Evolutionary conservation across 1,140 invertebrate species (phyloP).

Genomic region (Brachionus calyciflorus): DNA sequence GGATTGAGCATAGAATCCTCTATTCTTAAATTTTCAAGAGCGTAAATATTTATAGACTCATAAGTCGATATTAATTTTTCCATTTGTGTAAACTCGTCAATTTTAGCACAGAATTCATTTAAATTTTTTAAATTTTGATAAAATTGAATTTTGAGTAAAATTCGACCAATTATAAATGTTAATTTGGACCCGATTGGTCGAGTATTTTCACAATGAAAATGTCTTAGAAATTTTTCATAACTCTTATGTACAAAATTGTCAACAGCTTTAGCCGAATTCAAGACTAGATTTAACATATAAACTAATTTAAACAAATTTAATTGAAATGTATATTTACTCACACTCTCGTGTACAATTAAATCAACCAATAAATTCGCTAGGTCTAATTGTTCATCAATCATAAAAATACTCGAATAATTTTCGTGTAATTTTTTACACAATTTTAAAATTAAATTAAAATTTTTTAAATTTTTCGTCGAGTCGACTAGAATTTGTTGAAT

Average conservation of each 20-base stretch:
- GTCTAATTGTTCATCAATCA: background rate
- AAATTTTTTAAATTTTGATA: background rate
- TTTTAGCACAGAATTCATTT: background rate
- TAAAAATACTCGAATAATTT: background rate
- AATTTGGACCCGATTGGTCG: background rate
- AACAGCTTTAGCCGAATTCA: background rate
- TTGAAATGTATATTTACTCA: too few species aligned
- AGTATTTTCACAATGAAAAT: background rate
- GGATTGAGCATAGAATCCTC: background rate
- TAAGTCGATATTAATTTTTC: background rate
- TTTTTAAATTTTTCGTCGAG: background rate
- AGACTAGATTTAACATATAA: background rate
- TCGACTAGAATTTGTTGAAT: constrained; percentile 2
- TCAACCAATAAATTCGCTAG: background rate
- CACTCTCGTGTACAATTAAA: too few species aligned
- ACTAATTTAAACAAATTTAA: background rate
- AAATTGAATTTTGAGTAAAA: constrained; percentile 15
- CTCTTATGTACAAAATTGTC: background rate
- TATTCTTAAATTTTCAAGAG: background rate
- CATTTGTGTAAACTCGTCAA: background rate
- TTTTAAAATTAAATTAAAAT: background rate
- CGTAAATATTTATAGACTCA: background rate
- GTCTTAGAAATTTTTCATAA: background rate
- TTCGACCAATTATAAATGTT: background rate
- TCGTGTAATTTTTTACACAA: constrained; percentile 16